Evolutionary conservation across 1,140 invertebrate species (phyloP).

Genomic region (Calliopsis andreniformis): DNA sequence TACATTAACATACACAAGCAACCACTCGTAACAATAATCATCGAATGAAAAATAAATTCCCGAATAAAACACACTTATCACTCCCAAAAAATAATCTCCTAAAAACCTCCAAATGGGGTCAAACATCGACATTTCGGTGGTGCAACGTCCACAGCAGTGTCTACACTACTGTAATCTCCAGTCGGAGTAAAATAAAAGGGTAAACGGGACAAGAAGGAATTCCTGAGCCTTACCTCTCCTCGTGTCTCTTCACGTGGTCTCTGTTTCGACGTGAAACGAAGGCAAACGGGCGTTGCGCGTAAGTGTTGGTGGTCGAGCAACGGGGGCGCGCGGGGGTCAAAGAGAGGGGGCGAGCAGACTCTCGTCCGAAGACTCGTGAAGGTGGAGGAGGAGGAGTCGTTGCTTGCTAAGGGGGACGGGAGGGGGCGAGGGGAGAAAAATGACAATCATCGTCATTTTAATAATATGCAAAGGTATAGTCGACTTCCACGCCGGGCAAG

Average conservation of each 20-base stretch:
- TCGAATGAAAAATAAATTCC: no score
- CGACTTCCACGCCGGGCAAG: constrained; percentile 79
- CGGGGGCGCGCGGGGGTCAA: not conserved
- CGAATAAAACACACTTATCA: no score
- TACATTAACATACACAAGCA: no score
- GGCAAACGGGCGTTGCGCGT: not conserved
- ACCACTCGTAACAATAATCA: no score
- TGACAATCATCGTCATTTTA: constrained; percentile 82
- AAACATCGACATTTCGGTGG: no score
- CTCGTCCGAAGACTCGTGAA: constrained; percentile 44
- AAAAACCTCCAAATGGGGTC: no score
- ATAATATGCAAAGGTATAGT: constrained; percentile 70
- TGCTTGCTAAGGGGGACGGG: constrained; percentile 40
- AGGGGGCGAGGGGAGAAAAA: constrained; percentile 74
- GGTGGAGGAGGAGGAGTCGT: constrained; percentile 41
- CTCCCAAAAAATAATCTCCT: no score
- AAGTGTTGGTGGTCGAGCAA: constrained; percentile 35
- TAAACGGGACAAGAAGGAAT: constrained; percentile 54
- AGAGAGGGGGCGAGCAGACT: not conserved
- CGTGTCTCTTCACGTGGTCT: not conserved
- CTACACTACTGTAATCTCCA: no score
- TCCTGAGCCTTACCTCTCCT: constrained; percentile 35
- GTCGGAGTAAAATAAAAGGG: constrained; percentile 47
- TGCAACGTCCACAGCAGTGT: no score
- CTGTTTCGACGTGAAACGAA: constrained; percentile 25